phyloP scores from a whole-genome alignment of 2,888 invertebrate genomes.

The Didymodactylos carnosus region DNA sequence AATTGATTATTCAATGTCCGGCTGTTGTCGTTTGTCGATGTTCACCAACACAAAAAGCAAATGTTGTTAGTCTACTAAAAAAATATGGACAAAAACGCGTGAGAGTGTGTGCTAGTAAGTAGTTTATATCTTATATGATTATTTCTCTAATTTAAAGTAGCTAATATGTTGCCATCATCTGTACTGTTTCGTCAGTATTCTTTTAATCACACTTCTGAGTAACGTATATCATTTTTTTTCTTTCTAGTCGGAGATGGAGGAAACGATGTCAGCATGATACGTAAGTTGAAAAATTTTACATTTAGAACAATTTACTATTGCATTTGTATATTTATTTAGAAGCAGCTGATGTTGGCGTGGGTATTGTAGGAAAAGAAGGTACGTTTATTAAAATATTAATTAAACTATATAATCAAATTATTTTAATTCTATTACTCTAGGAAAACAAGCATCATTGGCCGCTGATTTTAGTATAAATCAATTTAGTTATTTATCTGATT shows the following conservation, averaged over 20 bases:
- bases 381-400: no score
- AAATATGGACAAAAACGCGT: slow-evolving; percentile 42
- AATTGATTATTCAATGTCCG: slow-evolving; percentile 50
- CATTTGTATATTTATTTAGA: no score
- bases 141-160: no score
- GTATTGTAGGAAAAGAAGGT: slow-evolving; percentile 52
- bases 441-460: slow-evolving; percentile 57
- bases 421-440: no score
- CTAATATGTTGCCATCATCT: no score
- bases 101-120: slow-evolving; percentile 22
- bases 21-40: slow-evolving; percentile 56
- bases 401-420: no score
- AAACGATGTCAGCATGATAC: slow-evolving; percentile 53
- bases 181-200: no score
- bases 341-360: slow-evolving; percentile 43
- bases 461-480: slow-evolving; percentile 89
- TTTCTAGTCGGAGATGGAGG: slow-evolving; percentile 47
- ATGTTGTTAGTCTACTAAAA: slow-evolving; percentile 47
- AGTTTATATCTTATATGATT: no score
- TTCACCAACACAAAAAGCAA: slow-evolving; percentile 52
- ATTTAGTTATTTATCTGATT: slow-evolving; percentile 57
- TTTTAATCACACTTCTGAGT: no score
- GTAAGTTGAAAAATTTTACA: no score
- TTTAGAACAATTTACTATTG: no score
- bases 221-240: no score